A percentile compares a stretch with the other conserved stretches of the same genome.
Evolutionary conservation across 2,888 invertebrate genomes (phyloP).

Genomic region (Xanthorhoe designata): DNA sequence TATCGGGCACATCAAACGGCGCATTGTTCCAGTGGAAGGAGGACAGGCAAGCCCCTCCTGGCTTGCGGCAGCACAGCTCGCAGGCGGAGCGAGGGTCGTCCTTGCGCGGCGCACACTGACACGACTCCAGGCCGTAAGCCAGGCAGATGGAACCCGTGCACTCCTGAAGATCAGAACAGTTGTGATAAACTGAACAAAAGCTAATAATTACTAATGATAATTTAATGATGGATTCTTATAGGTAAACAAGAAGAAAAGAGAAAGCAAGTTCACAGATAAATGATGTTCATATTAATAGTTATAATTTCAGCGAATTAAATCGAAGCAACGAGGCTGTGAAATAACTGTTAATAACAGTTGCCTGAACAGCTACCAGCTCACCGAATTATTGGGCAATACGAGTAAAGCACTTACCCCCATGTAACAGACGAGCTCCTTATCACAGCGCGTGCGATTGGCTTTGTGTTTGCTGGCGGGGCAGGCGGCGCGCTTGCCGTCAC

Average conservation of each 20-base stretch:
- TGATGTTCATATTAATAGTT: too few relatives aligned
- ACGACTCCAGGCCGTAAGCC: conserved; percentile 97
- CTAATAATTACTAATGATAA: conserved; percentile 73
- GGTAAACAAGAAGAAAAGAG: too few relatives aligned
- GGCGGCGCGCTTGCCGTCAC: conserved; percentile 94
- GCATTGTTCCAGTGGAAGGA: conserved; percentile 96
- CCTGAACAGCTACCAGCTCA: too few relatives aligned
- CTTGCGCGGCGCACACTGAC: conserved; percentile 94
- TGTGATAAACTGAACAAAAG: conserved; percentile 86
- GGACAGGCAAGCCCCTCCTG: conserved; percentile 93
- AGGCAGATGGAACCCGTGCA: conserved; percentile 99
- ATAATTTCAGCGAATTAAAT: too few relatives aligned
- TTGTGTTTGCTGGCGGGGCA: conserved; percentile 97
- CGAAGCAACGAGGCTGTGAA: too few relatives aligned
- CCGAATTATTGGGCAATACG: background rate
- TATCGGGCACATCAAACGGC: conserved; percentile 96
- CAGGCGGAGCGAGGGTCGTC: conserved; percentile 95
- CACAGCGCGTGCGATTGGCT: conserved; percentile 97
- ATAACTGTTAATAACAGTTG: too few relatives aligned
- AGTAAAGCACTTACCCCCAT: conserved; percentile 91
- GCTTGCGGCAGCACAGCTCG: conserved; percentile 95
- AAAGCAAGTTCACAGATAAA: too few relatives aligned
- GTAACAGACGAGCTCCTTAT: conserved; percentile 98
- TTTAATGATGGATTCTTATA: too few relatives aligned
- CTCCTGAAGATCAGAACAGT: conserved; percentile 84